Conservation (phyloP, 2,888 invertebrate genomes). For the Synanthedon formicaeformis region DNA sequence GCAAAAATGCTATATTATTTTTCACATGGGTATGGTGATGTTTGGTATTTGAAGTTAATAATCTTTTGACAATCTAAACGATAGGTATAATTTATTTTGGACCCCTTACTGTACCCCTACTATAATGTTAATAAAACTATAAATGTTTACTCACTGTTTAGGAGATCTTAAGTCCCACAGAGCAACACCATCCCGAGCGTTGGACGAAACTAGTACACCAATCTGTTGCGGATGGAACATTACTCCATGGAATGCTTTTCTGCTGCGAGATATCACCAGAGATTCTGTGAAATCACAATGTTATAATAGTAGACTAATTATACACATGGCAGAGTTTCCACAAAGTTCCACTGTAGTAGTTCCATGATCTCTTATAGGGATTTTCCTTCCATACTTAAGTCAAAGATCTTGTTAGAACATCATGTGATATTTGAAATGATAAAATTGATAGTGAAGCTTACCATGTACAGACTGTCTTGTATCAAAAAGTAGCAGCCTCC, state of each 20-base stretch:
- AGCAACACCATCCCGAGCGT: conserved; percentile 88
- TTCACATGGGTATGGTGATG: too few relatives aligned
- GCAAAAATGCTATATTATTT: too few relatives aligned
- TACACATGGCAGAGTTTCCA: not conserved
- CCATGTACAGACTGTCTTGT: conserved; percentile 74
- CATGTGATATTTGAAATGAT: too few relatives aligned
- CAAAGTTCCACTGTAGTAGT: too few relatives aligned
- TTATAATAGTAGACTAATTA: not conserved
- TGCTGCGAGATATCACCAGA: conserved; percentile 55
- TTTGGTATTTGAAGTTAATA: too few relatives aligned
- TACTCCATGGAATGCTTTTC: conserved; percentile 91
- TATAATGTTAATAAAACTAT: not conserved
- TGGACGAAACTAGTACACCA: conserved; percentile 86
- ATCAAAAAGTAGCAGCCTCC: conserved; percentile 88
- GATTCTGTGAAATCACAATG: conserved; percentile 69
- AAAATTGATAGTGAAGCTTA: conserved; percentile 11
- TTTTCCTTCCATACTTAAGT: not conserved
- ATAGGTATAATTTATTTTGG: too few relatives aligned
- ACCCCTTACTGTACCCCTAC: too few relatives aligned
- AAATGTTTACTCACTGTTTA: conserved; percentile 74
- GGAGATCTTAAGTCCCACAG: conserved; percentile 91
- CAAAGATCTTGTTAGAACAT: too few relatives aligned
- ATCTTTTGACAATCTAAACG: too few relatives aligned
- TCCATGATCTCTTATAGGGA: not conserved
- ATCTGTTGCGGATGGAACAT: conserved; percentile 91